Evolutionary conservation across 2,113 vertebrate genomes (phyloP).

Genomic region (Poeciliopsis occidentalis): DNA sequence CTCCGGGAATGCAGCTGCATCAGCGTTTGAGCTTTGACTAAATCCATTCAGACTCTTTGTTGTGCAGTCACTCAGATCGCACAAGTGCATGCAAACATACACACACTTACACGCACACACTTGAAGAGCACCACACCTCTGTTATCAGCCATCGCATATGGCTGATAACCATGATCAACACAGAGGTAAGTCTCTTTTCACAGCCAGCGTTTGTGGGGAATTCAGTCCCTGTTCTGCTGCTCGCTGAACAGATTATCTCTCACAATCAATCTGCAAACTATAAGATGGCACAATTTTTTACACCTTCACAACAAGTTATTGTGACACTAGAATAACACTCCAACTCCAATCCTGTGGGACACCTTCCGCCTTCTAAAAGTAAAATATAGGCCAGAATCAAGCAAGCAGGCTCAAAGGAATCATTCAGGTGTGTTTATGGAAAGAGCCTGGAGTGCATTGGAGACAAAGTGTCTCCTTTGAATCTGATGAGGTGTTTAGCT

Average conservation of each 20-base stretch:
- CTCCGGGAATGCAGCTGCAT: slow-evolving; percentile 79
- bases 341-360: background rate
- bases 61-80: slow-evolving; percentile 79
- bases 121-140: slow-evolving; percentile 52
- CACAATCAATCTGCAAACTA: slow-evolving; percentile 41
- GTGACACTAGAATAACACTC: slow-evolving; percentile 12
- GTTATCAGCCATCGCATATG: slow-evolving; percentile 70
- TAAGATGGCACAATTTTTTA: slow-evolving; percentile 51
- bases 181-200: slow-evolving; percentile 60
- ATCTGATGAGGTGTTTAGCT: slow-evolving; percentile 64
- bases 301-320: slow-evolving; percentile 42
- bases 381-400: slow-evolving; percentile 31
- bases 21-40: slow-evolving; percentile 76
- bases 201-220: slow-evolving; percentile 60
- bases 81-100: slow-evolving; percentile 31
- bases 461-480: slow-evolving; percentile 69
- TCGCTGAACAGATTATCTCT: slow-evolving; percentile 40
- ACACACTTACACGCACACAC: slow-evolving; percentile 40
- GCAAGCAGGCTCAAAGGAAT: slow-evolving; percentile 42
- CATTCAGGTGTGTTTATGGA: slow-evolving; percentile 64
- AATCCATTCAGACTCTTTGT: slow-evolving; percentile 77
- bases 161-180: slow-evolving; percentile 58
- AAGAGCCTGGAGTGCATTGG: slow-evolving; percentile 64
- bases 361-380: slow-evolving; percentile 4
- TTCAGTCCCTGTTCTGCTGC: slow-evolving; percentile 50